Base-by-base conservation (phyloP, 2,797 vertebrate genomes). In the Smutsia gigantea region DNA sequence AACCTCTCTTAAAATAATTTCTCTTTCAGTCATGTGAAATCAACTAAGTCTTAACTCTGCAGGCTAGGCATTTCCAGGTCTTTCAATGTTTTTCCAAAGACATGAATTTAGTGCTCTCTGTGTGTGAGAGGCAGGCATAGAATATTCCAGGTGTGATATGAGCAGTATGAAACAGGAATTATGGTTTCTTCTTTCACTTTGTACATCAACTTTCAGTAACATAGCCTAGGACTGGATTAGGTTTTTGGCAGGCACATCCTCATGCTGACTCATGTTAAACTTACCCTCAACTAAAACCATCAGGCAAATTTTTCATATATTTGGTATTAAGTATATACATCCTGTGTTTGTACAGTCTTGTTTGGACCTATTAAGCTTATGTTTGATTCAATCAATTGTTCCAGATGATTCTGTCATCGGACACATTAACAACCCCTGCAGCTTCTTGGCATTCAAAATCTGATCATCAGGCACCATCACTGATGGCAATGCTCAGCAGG, bases 301-400 rank as follows among this genome's bases (percentile, higher is more conserved):
- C 94, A 95, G 96, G 91, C 83, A 94, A 55, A 89, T 17, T 93
- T 95, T 96, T 97, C 95, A 96, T 97, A 64, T 92, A 97, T 95
- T 97, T 37, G 66, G 83, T 97, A 97, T 97, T 96, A 96, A 97
- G 93, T 97, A 91, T 97, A 94, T 89, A 97, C 83, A 97, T 97
- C 97, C 96, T 97, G 96, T 97, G 90, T 97, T 90, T 97, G 57
- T 95, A 78, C 25, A 55, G 83, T 63, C 79, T 75, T 69, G 97
- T 95, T 81, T 96, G 94, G 93, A 93, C 11, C 78, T 77, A 94
- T 97, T 97, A 96, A 89, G 46, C 84, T 83, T 59, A 77, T 87
- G 64, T 96, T 91, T 97, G 89, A 97, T 37, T 97, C 57, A 79
- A 34, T 68, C 78, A 89, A 81, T 78, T 74, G 66, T 96, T 95